phyloP scores from a whole-genome alignment of 1,140 invertebrate genomes.

The Drosophila orosa region DNA sequence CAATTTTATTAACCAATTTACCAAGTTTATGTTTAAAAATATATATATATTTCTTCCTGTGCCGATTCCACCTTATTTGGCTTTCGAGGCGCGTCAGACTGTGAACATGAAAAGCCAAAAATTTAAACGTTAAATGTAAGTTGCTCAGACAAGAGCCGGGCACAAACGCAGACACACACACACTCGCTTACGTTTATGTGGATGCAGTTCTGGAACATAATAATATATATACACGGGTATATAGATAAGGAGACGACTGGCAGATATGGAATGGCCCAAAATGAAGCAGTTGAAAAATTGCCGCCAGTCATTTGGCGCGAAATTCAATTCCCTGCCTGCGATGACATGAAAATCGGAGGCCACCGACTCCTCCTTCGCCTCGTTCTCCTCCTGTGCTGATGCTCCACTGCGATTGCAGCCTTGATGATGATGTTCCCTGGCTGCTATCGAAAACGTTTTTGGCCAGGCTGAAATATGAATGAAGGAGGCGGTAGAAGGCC shows the following conservation, averaged over 20 bases:
- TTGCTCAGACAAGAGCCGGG: slow-evolving; percentile 53
- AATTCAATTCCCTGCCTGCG: slow-evolving; percentile 80
- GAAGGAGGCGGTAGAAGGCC: slow-evolving; percentile 5
- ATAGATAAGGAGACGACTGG: slow-evolving; percentile 42
- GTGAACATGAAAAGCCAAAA: slow-evolving; percentile 78
- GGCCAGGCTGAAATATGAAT: slow-evolving; percentile 52
- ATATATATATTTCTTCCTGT: slow-evolving; percentile 4
- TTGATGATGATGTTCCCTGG: slow-evolving; percentile 64
- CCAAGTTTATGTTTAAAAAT: not conserved
- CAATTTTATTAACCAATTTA: too few relatives aligned
- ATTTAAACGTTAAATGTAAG: slow-evolving; percentile 76
- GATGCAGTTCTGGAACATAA: slow-evolving; percentile 29
- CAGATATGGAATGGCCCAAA: slow-evolving; percentile 64
- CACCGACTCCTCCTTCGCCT: slow-evolving; percentile 4
- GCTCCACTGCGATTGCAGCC: slow-evolving; percentile 29
- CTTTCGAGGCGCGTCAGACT: slow-evolving; percentile 76
- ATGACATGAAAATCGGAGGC: slow-evolving; percentile 69
- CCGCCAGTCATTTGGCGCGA: slow-evolving; percentile 79
- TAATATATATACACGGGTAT: slow-evolving; percentile 10
- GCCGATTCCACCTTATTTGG: slow-evolving; percentile 28
- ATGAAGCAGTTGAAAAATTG: slow-evolving; percentile 76
- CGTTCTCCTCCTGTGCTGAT: slow-evolving; percentile 1
- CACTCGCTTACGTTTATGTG: slow-evolving; percentile 17
- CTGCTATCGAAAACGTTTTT: slow-evolving; percentile 61
- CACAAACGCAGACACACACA: slow-evolving; percentile 16